A percentile compares a stretch with the other conserved stretches of the same genome.
These are phyloP conservation scores for Pleuronectes platessa DNA, from an alignment of 2,113 vertebrate species.

Conservation along the genomic window DNA sequence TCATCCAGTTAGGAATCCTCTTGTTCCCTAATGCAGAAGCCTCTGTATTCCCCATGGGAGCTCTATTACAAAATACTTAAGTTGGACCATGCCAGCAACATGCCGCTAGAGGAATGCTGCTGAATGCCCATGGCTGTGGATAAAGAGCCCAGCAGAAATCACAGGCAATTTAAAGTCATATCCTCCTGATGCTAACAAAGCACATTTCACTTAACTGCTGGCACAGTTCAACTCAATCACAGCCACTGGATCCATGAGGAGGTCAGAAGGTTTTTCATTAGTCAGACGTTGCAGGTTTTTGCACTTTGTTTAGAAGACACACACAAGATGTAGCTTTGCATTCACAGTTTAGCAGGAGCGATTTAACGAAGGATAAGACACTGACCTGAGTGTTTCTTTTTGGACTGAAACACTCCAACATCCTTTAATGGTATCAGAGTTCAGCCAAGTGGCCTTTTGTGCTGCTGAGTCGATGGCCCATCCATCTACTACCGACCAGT, in stretches of 20 bases:
- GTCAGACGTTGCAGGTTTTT: neutral
- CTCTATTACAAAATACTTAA: slow-evolving; percentile 11
- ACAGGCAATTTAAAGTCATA: slow-evolving; percentile 6
- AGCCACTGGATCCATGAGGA: neutral
- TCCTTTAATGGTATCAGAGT: neutral
- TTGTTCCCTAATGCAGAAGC: slow-evolving; percentile 50
- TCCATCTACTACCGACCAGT: slow-evolving; percentile 9
- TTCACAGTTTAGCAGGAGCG: neutral
- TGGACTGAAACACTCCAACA: neutral
- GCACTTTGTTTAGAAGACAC: neutral
- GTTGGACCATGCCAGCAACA: slow-evolving; percentile 12
- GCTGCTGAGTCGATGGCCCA: neutral
- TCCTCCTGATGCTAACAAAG: slow-evolving; percentile 7
- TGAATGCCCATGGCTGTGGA: slow-evolving; percentile 24
- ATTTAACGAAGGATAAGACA: neutral
- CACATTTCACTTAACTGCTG: neutral
- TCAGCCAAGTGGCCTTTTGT: slow-evolving; percentile 14
- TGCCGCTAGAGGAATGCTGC: slow-evolving; percentile 14
- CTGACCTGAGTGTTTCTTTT: slow-evolving; percentile 3
- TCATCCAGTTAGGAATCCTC: slow-evolving; percentile 37
- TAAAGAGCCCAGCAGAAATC: slow-evolving; percentile 13
- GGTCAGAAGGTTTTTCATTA: neutral
- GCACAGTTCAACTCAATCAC: slow-evolving; percentile 4
- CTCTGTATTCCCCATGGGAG: slow-evolving; percentile 10
- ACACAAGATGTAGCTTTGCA: neutral